phyloP scores from a whole-genome alignment of 2,888 invertebrate species.

The Tridacna crocea region DNA sequence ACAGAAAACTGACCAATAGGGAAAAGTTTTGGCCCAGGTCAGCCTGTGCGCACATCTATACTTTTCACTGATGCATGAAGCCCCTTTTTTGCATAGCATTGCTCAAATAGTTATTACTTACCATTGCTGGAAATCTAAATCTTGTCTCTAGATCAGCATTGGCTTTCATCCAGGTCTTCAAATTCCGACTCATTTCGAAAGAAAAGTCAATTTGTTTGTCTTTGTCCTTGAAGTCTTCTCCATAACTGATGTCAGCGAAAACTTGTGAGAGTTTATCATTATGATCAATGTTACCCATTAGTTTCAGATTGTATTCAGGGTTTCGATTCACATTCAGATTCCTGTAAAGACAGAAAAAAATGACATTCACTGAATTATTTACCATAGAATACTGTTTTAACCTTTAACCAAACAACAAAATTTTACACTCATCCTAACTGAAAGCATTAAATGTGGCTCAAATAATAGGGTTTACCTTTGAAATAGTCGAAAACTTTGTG shows the following conservation, averaged over 20 bases:
- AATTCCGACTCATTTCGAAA: conserved; percentile 44
- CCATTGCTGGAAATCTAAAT: conserved; percentile 43
- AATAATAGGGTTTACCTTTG: no score
- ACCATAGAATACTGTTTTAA: no score
- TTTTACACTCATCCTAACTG: no score
- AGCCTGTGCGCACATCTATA: no score
- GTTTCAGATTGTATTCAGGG: conserved; percentile 59
- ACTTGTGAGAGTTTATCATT: conserved; percentile 61
- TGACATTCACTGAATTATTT: no score
- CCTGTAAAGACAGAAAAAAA: conserved; percentile 39
- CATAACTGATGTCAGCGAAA: conserved; percentile 60
- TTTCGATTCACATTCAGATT: conserved; percentile 54
- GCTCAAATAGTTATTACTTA: conserved; percentile 23
- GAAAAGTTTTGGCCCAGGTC: no score
- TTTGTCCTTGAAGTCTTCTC: conserved; percentile 62
- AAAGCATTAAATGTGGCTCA: no score
- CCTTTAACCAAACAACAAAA: no score
- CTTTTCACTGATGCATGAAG: no score
- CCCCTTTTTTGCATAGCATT: no score
- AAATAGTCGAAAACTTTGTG: no score
- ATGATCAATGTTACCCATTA: conserved; percentile 57
- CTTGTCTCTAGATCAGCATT: conserved; percentile 38
- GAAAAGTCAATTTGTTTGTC: conserved; percentile 55
- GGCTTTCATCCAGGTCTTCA: conserved; percentile 28
- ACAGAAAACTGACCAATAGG: no score